Evolutionary conservation across 1,140 invertebrate species (phyloP).

Genomic region (Diorhabda sublineata): DNA sequence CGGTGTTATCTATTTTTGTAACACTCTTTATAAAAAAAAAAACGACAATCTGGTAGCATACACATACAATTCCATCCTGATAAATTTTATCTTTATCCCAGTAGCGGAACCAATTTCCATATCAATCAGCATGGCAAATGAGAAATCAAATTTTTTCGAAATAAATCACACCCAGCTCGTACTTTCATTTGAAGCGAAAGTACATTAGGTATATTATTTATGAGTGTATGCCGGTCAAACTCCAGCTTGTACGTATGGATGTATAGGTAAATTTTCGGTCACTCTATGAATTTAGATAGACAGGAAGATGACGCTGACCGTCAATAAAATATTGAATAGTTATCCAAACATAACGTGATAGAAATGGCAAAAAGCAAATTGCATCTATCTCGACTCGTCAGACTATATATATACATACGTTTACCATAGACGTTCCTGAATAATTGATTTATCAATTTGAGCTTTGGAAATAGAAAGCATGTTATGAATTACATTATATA

Average conservation of each 20-base stretch:
- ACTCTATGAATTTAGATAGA: conserved; percentile 21
- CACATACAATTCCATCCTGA: too few relatives aligned
- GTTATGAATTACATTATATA: too few relatives aligned
- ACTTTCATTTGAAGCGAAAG: not conserved
- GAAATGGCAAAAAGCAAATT: conserved; percentile 18
- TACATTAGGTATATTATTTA: not conserved
- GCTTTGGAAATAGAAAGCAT: not conserved
- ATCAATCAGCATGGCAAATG: not conserved
- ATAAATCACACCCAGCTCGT: not conserved
- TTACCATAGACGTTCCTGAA: not conserved
- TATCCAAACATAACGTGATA: conserved; percentile 14
- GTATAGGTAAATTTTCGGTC: conserved; percentile 18
- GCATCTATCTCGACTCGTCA: not conserved
- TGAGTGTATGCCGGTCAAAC: not conserved
- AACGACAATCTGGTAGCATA: too few relatives aligned
- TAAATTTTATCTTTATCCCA: too few relatives aligned
- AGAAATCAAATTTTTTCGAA: not conserved
- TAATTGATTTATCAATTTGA: conserved; percentile 3
- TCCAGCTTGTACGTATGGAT: not conserved
- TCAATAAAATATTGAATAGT: conserved; percentile 21
- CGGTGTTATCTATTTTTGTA: too few relatives aligned
- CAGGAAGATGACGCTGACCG: conserved; percentile 19
- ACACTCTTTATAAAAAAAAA: too few relatives aligned
- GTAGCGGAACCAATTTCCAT: not conserved
- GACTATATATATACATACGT: not conserved